These are phyloP conservation scores for Acleris laterana DNA, from an alignment of 2,888 invertebrate species.

Conservation along the genomic window DNA sequence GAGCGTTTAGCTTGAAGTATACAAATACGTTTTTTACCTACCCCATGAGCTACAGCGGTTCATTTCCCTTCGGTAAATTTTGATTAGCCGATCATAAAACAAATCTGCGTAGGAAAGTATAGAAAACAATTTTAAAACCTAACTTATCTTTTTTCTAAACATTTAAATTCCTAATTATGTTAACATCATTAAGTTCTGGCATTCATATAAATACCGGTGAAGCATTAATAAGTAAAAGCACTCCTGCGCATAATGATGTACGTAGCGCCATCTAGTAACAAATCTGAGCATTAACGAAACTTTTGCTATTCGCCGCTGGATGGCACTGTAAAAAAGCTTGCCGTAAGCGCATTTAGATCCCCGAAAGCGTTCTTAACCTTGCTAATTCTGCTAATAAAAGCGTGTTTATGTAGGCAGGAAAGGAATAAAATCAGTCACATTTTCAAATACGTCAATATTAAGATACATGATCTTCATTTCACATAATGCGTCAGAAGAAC, in stretches of 20 bases:
- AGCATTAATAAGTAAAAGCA: slow-evolving; percentile 31
- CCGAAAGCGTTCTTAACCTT: too few relatives aligned
- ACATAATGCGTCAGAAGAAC: too few relatives aligned
- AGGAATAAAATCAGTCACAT: too few relatives aligned
- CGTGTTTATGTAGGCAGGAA: too few relatives aligned
- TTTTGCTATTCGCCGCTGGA: slow-evolving; percentile 58
- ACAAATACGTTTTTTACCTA: slow-evolving; percentile 15
- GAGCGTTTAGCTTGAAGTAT: slow-evolving; percentile 18
- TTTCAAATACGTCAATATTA: too few relatives aligned
- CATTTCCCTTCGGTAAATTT: slow-evolving; percentile 4
- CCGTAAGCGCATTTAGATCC: background rate
- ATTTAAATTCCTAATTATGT: too few relatives aligned
- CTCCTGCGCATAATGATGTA: slow-evolving; percentile 56
- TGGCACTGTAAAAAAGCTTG: slow-evolving; percentile 42
- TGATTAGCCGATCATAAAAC: slow-evolving; percentile 2
- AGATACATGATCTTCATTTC: too few relatives aligned
- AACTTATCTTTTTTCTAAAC: too few relatives aligned
- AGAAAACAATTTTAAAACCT: too few relatives aligned
- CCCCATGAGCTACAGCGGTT: slow-evolving; percentile 1
- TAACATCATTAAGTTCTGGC: too few relatives aligned
- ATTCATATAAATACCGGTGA: background rate
- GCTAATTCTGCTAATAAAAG: too few relatives aligned
- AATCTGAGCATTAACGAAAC: slow-evolving; percentile 36
- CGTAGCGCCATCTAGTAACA: slow-evolving; percentile 59
- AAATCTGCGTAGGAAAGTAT: too few relatives aligned